Percentiles rank a stretch among this genome's conserved stretches.
Evolutionary conservation across 1,140 invertebrate genomes (phyloP).

Genomic region (Campoletis sonorensis): DNA sequence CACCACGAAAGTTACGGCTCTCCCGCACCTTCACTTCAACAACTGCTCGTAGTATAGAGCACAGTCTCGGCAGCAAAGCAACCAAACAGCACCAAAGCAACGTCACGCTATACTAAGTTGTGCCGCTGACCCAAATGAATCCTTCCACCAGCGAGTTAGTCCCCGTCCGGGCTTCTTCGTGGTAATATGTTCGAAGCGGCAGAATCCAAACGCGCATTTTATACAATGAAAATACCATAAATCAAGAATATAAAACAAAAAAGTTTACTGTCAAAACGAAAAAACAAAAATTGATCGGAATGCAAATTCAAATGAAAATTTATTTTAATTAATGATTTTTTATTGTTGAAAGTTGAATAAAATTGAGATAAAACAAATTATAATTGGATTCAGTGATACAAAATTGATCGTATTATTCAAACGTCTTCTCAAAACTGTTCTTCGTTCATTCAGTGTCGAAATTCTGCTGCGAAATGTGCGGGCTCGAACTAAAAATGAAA

Average conservation of each 20-base stretch:
- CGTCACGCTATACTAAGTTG: slow-evolving; percentile 64
- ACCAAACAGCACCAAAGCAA: slow-evolving; percentile 18
- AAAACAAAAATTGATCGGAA: neutral
- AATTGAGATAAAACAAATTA: too few relatives aligned
- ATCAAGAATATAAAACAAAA: neutral
- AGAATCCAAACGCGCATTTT: slow-evolving; percentile 44
- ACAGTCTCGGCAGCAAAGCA: slow-evolving; percentile 27
- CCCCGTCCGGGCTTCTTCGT: slow-evolving; percentile 67
- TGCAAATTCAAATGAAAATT: too few relatives aligned
- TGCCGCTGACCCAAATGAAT: slow-evolving; percentile 72
- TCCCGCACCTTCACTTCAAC: slow-evolving; percentile 61
- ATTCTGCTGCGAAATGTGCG: too few relatives aligned
- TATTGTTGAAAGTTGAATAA: too few relatives aligned
- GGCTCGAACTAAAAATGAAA: too few relatives aligned
- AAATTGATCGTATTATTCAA: too few relatives aligned
- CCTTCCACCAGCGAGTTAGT: slow-evolving; percentile 64
- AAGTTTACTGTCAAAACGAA: neutral
- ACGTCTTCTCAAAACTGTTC: too few relatives aligned
- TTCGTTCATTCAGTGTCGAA: too few relatives aligned
- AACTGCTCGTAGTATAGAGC: slow-evolving; percentile 59
- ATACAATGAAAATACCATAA: slow-evolving; percentile 34
- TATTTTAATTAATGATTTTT: too few relatives aligned
- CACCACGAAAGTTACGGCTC: slow-evolving; percentile 19
- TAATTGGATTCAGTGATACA: too few relatives aligned
- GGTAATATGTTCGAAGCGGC: slow-evolving; percentile 56